Evolutionary conservation across 2,113 vertebrate genomes (phyloP), one percentile per base, ranked within the genome.

Genomic region (Prunella fulvescens): DNA sequence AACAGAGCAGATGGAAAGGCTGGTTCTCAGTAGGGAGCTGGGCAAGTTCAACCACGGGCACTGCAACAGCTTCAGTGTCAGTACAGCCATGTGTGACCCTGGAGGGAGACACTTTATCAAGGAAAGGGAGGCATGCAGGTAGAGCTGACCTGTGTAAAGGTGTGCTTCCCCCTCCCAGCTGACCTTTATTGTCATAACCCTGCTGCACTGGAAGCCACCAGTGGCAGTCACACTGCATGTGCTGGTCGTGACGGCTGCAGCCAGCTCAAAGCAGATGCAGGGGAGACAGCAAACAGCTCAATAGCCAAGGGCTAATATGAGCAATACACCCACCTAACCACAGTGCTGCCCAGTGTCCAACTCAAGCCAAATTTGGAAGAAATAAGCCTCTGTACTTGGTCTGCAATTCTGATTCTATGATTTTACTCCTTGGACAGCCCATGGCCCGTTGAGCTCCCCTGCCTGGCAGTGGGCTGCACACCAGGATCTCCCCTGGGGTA

Each of bases 61-160:
- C 16, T 77, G 67, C 33, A 42, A 22, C 31, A 33, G 20, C 26
- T 23, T 56, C 42, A 31, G 47, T 14, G 19, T 28, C 54, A 76
- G 15, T 6, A 23, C 16, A 19, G 14, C 26, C 37, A 29, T 1
- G 10, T 28, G 7, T 10, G 40, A 86, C 25, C 37, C 35, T 42
- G 47, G 66, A 67, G 20, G 20, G 40, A 60, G 29, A 24, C 31
- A 7, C 10, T 66, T 35, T 22, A 11, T 4, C 0, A 1, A 11
- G 33, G 47, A 39, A 47, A 73, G 20, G n/a, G 19, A 42, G 19
- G 20, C 26, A 24, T 2, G 3, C 33, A 12, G 10, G 53, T 57
- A 13, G 2, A 69, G 20, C 24, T 31, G 42, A n/a, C 16, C 4
- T 2, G 2, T 3, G 14, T 1, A 6, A 22, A 5, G 22, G 3